Evolutionary conservation across 2,797 vertebrate species (phyloP), one percentile per base, ranked within the genome.

Genomic region (Pseudomugil tenellus): DNA sequence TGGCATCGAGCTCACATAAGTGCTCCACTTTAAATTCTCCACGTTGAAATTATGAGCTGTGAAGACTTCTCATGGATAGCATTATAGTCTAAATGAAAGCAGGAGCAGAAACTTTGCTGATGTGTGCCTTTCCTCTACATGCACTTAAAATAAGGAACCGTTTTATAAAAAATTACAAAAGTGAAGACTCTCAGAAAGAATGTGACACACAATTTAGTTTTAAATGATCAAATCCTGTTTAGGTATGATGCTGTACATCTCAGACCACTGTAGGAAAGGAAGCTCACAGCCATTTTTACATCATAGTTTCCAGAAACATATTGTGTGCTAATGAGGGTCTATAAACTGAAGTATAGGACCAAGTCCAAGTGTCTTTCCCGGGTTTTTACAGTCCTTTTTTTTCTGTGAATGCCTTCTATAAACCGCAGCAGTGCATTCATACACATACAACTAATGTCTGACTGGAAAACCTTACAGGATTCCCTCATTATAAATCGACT

Each of bases 281-380:
- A 77, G 59, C 58, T 26, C 51, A 16, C 46, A 0, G 61, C 53
- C 70, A 51, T 63, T 72, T 78, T 65, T 62, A 83, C 73, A 43
- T 87, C 69, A 79, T 63, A 60, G 74, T 91, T 89, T 89, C 89
- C 89, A 87, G 81, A 65, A 80, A 83, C 65, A 70, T 63, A 83
- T 64, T 78, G 79, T 81, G 79, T 84, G 77, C 79, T 89, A 90
- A 90, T 77, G 84, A 90, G 84, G 67, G 71, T 65, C 83, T 71
- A 83, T 88, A 91, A 90, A 91, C 29, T 37, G 57, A 76, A 62
- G 51, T 61, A 51, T n/a, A 70, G 84, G 74, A 76, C 16, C 35
- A 62, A 2, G 70, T 80, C 79, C 82, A 86, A 80, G 55, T 56
- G 83, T 73, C 72, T 77, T 84, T 65, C 64, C 68, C 31, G 5